A percentile compares a stretch with the other conserved stretches of the same genome.
Evolutionary conservation across 2,888 invertebrate genomes (phyloP).

Genomic region (Trilocha varians): DNA sequence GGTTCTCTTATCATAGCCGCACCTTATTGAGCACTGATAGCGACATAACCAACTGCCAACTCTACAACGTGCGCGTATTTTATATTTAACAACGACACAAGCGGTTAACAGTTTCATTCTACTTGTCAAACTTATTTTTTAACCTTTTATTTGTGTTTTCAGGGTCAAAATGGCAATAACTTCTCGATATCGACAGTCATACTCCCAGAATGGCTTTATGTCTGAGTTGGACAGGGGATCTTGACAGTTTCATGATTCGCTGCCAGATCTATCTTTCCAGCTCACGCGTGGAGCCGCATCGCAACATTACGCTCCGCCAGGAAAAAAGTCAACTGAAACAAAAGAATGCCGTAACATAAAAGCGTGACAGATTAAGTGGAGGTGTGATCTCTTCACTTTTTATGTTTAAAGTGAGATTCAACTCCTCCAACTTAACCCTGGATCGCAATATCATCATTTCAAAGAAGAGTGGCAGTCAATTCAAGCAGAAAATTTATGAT

Average conservation of each 20-base stretch:
- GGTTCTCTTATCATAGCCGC: constrained; percentile 68
- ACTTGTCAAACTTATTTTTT: constrained; percentile 18
- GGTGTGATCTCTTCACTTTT: constrained; percentile 76
- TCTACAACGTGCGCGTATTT: constrained; percentile 44
- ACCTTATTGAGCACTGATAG: constrained; percentile 66
- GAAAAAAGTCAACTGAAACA: neutral
- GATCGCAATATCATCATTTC: constrained; percentile 40
- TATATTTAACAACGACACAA: constrained; percentile 42
- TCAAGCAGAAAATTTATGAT: no score
- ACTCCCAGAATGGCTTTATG: constrained; percentile 41
- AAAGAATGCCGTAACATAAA: neutral
- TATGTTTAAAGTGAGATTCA: constrained; percentile 73
- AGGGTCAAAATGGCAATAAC: no score
- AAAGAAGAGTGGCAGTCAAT: no score
- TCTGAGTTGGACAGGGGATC: constrained; percentile 74
- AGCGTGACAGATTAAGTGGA: constrained; percentile 70
- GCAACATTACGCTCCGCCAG: constrained; percentile 3
- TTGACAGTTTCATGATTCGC: constrained; percentile 63
- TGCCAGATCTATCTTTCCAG: constrained; percentile 76
- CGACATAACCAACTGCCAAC: constrained; percentile 41
- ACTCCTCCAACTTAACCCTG: constrained; percentile 75
- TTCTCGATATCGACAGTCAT: neutral
- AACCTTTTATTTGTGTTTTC: constrained; percentile 33
- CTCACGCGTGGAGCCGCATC: constrained; percentile 61
- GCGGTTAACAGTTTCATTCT: constrained; percentile 11